These are phyloP conservation scores for Melangyna quadrimaculata DNA, from an alignment of 2,888 invertebrate genomes.

Conservation along the genomic window DNA sequence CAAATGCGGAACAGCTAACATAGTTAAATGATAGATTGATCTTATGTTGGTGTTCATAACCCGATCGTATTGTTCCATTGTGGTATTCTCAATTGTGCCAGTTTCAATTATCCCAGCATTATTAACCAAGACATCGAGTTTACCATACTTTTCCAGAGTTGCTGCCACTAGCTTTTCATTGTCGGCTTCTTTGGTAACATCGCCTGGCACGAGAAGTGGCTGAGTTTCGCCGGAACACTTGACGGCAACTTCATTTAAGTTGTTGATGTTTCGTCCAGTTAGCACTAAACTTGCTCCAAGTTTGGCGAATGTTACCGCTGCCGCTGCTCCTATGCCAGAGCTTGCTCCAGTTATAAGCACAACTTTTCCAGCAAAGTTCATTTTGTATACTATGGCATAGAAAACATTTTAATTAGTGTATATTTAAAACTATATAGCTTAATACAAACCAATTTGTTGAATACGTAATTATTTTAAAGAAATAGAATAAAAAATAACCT, in stretches of 20 bases:
- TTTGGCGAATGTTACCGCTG: slow-evolving; percentile 86
- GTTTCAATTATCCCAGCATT: slow-evolving; percentile 93
- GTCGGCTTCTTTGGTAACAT: slow-evolving; percentile 88
- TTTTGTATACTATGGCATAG: slow-evolving; percentile 71
- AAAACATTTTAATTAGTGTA: not conserved
- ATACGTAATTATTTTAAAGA: not conserved
- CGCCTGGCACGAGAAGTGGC: slow-evolving; percentile 85
- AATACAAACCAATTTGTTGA: not conserved
- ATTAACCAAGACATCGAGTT: slow-evolving; percentile 92
- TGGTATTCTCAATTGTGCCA: slow-evolving; percentile 93
- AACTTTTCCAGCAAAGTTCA: slow-evolving; percentile 85
- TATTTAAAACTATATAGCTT: not conserved
- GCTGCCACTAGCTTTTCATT: slow-evolving; percentile 87
- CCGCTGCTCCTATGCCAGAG: slow-evolving; percentile 88
- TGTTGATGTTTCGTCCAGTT: slow-evolving; percentile 85
- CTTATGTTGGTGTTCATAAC: slow-evolving; percentile 95
- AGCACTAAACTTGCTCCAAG: slow-evolving; percentile 85
- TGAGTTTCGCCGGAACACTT: slow-evolving; percentile 78
- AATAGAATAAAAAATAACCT: not conserved
- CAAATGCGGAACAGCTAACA: slow-evolving; percentile 93
- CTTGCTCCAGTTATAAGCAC: slow-evolving; percentile 87
- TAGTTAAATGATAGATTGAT: slow-evolving; percentile 90
- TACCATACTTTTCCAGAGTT: slow-evolving; percentile 88
- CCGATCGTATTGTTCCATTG: slow-evolving; percentile 92
- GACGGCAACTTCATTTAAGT: slow-evolving; percentile 84